Percentiles rank a stretch among this genome's conserved stretches.
phyloP scores from a whole-genome alignment of 2,888 invertebrate genomes.

The Agrilus biguttatus region DNA sequence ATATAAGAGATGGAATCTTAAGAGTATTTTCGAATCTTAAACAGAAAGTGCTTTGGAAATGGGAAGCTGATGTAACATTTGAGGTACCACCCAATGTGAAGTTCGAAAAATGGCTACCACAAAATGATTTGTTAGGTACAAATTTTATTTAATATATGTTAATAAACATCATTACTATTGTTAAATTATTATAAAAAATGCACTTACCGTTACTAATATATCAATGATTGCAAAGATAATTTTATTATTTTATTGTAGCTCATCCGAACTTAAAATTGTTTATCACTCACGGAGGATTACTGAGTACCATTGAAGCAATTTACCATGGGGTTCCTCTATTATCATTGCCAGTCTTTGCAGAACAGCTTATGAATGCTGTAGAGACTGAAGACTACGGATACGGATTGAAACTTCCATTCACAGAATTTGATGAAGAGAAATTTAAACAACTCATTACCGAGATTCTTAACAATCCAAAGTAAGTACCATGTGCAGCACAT shows the following conservation, averaged over 20 bases:
- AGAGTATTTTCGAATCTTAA: slow-evolving; percentile 43
- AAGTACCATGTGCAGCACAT: too few relatives aligned
- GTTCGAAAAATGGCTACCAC: slow-evolving; percentile 30
- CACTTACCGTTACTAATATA: too few relatives aligned
- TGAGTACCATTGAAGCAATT: slow-evolving; percentile 5
- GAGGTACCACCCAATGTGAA: slow-evolving; percentile 28
- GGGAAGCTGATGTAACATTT: slow-evolving; percentile 29
- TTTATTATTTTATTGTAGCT: too few relatives aligned
- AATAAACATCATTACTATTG: too few relatives aligned
- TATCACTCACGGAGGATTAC: slow-evolving; percentile 7
- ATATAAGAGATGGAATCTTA: slow-evolving; percentile 37
- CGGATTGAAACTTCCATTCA: slow-evolving; percentile 24
- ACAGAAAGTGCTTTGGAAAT: slow-evolving; percentile 37
- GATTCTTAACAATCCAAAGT: slow-evolving; percentile 23
- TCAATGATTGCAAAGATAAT: too few relatives aligned
- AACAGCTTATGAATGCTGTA: slow-evolving; percentile 5
- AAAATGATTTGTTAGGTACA: slow-evolving; percentile 20
- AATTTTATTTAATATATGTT: not conserved
- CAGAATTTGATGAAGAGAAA: slow-evolving; percentile 26
- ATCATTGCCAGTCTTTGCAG: slow-evolving; percentile 6
- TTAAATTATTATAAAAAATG: too few relatives aligned
- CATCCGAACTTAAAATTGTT: slow-evolving; percentile 8
- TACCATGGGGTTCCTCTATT: slow-evolving; percentile 6
- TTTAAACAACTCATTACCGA: slow-evolving; percentile 24
- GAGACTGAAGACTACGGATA: slow-evolving; percentile 19